A percentile compares a stretch with the other conserved stretches of the same genome.
These are phyloP conservation scores for Limanda limanda DNA, from an alignment of 2,113 vertebrate species.

Conservation along the genomic window DNA sequence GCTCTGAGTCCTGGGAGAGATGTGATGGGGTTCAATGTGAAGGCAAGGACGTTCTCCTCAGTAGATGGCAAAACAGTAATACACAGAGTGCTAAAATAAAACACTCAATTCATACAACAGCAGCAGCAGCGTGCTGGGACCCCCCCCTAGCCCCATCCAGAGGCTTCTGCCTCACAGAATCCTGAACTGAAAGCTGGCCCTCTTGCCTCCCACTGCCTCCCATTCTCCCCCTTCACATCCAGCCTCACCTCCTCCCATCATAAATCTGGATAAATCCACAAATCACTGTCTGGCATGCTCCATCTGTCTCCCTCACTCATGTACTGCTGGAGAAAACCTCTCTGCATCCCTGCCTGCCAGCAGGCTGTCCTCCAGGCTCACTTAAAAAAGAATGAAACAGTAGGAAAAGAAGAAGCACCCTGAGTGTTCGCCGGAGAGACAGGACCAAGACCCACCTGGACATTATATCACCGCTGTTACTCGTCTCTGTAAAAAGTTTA, in stretches of 20 bases:
- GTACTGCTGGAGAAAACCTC: constrained; percentile 77
- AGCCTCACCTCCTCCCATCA: constrained; percentile 77
- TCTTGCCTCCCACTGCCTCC: constrained; percentile 41
- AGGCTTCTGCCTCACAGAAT: constrained; percentile 51
- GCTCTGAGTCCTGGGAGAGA: constrained; percentile 75
- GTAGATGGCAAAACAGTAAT: constrained; percentile 64
- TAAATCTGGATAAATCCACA: constrained; percentile 85
- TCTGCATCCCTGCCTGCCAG: constrained; percentile 73
- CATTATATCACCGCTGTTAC: constrained; percentile 29
- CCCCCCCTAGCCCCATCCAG: constrained; percentile 20
- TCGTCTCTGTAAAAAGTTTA: constrained; percentile 47
- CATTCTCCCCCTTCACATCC: constrained; percentile 56
- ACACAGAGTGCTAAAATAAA: constrained; percentile 73
- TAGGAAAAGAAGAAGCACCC: background rate
- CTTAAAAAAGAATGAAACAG: constrained; percentile 66
- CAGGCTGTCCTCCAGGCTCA: constrained; percentile 73
- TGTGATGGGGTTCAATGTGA: constrained; percentile 69
- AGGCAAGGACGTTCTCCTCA: constrained; percentile 75
- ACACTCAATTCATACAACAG: constrained; percentile 75
- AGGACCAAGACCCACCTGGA: constrained; percentile 43
- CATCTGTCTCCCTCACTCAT: constrained; percentile 84
- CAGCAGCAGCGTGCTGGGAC: constrained; percentile 49
- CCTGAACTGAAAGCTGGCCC: constrained; percentile 56
- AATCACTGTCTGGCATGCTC: constrained; percentile 81
- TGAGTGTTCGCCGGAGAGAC: constrained; percentile 28